phyloP scores from a whole-genome alignment of 2,113 vertebrate species.

The Ictalurus punctatus region DNA sequence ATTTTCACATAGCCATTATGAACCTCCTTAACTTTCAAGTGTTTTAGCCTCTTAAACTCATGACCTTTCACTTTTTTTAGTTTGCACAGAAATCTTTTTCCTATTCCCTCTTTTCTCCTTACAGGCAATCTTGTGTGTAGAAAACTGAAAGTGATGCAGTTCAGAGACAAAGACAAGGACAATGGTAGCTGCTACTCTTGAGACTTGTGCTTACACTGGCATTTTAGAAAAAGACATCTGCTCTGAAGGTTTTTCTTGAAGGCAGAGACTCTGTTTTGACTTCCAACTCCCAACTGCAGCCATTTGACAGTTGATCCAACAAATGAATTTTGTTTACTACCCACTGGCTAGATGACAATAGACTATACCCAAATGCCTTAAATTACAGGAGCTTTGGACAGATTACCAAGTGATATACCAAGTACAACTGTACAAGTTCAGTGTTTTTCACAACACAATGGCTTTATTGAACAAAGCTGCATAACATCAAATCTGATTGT shows the following conservation, averaged over 20 bases:
- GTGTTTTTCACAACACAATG: constrained; percentile 12
- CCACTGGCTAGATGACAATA: neutral
- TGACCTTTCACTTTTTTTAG: neutral
- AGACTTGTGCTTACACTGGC: neutral
- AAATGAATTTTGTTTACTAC: neutral
- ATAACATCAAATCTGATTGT: neutral
- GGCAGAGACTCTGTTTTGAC: neutral
- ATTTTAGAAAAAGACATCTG: constrained; percentile 17
- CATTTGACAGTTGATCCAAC: neutral
- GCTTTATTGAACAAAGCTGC: neutral
- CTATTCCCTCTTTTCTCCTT: neutral
- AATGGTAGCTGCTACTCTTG: neutral
- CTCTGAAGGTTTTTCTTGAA: neutral
- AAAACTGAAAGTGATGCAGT: neutral
- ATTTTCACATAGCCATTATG: neutral
- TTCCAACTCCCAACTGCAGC: neutral
- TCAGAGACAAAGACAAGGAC: neutral
- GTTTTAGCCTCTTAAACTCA: neutral
- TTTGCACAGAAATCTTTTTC: neutral
- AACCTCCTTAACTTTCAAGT: neutral
- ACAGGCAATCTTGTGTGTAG: neutral
- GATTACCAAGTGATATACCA: neutral
- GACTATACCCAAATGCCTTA: neutral
- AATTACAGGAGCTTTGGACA: neutral
- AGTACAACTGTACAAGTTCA: neutral